phyloP scores from a whole-genome alignment of 2,113 vertebrate species.

The Chlamydotis undulata region DNA sequence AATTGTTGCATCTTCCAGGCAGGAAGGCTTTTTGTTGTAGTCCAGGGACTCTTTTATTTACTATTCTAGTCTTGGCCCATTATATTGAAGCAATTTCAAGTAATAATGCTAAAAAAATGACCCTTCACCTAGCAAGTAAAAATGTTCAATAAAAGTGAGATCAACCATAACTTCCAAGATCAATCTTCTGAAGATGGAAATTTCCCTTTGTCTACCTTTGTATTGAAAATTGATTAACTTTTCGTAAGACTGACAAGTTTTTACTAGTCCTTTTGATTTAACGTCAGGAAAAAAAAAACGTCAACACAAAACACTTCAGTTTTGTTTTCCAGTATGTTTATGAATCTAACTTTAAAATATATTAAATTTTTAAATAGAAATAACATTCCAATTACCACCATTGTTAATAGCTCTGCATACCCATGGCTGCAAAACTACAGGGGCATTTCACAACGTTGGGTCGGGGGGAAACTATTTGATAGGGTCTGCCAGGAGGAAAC shows the following conservation, averaged over 20 bases:
- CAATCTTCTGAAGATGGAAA: constrained; percentile 63
- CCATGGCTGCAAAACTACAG: not conserved
- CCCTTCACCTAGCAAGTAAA: constrained; percentile 64
- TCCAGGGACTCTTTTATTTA: constrained; percentile 53
- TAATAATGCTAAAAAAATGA: constrained; percentile 74
- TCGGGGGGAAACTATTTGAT: not conserved
- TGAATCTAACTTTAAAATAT: constrained; percentile 55
- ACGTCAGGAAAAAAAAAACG: not conserved
- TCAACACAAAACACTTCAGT: not conserved
- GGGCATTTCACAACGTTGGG: not conserved
- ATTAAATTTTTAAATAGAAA: constrained; percentile 68
- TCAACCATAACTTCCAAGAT: constrained; percentile 62
- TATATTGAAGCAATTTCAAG: constrained; percentile 68
- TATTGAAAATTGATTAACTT: constrained; percentile 74
- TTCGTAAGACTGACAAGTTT: constrained; percentile 37
- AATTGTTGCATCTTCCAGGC: not conserved
- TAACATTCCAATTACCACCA: constrained; percentile 45
- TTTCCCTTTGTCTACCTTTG: constrained; percentile 66
- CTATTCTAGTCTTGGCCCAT: constrained; percentile 40
- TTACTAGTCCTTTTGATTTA: constrained; percentile 60
- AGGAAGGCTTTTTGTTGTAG: not conserved
- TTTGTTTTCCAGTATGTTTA: constrained; percentile 19
- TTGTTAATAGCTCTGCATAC: constrained; percentile 31
- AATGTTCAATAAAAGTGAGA: constrained; percentile 69
- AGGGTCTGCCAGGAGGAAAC: not conserved